phyloP scores from a whole-genome alignment of 2,797 vertebrate species.

The Danionella dracula region DNA sequence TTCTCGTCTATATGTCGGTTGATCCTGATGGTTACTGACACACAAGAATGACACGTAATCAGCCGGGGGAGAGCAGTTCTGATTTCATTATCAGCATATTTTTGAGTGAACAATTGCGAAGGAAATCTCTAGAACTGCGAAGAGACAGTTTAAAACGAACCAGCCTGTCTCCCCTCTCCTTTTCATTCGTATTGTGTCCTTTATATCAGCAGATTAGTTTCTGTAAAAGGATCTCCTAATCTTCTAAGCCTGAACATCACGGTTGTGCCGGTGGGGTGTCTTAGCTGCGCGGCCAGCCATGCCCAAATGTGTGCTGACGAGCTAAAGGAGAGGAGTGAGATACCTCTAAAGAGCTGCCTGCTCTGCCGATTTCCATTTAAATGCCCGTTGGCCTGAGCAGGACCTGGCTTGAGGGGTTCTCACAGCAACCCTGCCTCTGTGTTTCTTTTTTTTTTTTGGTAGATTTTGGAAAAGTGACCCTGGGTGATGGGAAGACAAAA shows the following conservation, averaged over 20 bases:
- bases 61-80: constrained; percentile 1
- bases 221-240: constrained; percentile 66
- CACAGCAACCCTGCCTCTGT: constrained; percentile 60
- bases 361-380: constrained; percentile 49
- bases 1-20: constrained; percentile 3
- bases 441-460: constrained; percentile 15
- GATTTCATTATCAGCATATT: constrained; percentile 24
- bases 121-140: background rate
- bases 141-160: constrained; percentile 10
- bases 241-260: constrained; percentile 65
- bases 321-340: constrained; percentile 31
- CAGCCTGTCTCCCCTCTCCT: constrained; percentile 1
- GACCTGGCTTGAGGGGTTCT: constrained; percentile 66
- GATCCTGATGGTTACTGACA: constrained; percentile 37
- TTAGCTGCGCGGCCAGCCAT: constrained; percentile 68
- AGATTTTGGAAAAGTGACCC: constrained; percentile 20
- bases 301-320: constrained; percentile 63
- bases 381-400: constrained; percentile 33
- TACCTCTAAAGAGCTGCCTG: constrained; percentile 21
- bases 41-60: constrained; percentile 15
- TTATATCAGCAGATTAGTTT: constrained; percentile 68
- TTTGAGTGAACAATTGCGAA: background rate
- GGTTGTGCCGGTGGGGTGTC: constrained; percentile 68
- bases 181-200: constrained; percentile 52
- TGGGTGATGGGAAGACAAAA: background rate